phyloP scores from a whole-genome alignment of 1,140 invertebrate genomes.

The Cyclina sinensis region DNA sequence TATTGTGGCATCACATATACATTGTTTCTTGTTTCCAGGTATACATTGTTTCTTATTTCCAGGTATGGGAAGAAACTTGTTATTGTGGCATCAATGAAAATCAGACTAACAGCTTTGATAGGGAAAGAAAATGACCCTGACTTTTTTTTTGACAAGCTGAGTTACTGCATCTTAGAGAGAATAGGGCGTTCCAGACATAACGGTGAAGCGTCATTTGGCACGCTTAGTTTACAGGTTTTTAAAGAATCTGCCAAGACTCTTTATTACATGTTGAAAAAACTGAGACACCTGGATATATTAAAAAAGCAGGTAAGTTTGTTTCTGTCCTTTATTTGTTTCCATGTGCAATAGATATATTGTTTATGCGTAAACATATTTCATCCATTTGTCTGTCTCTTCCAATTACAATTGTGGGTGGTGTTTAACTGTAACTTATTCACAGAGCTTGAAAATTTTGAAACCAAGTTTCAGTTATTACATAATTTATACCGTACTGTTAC shows the following conservation, averaged over 20 bases:
- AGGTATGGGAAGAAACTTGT: conserved; percentile 63
- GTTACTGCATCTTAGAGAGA: conserved; percentile 44
- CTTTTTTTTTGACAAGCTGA: background rate
- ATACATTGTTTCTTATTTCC: background rate
- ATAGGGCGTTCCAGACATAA: conserved; percentile 57
- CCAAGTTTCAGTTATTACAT: too few relatives aligned
- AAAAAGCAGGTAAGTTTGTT: conserved; percentile 65
- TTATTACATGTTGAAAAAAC: conserved; percentile 52
- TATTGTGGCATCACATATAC: conserved; percentile 40
- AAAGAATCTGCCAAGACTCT: conserved; percentile 39
- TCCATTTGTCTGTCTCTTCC: too few relatives aligned
- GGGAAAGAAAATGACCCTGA: conserved; percentile 37
- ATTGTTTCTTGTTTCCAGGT: conserved; percentile 10
- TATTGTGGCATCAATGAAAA: conserved; percentile 38
- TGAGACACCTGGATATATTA: conserved; percentile 5
- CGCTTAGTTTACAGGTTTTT: conserved; percentile 41
- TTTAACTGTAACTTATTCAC: too few relatives aligned
- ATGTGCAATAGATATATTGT: too few relatives aligned
- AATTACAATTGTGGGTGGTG: too few relatives aligned
- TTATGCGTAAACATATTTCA: too few relatives aligned
- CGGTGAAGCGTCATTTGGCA: conserved; percentile 44
- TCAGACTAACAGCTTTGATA: background rate
- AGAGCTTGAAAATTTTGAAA: too few relatives aligned
- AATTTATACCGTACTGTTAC: too few relatives aligned
- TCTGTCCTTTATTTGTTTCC: too few relatives aligned